phyloP scores from a whole-genome alignment of 35 echinoderm and acorn worm species.

The Ptychodera flava region DNA sequence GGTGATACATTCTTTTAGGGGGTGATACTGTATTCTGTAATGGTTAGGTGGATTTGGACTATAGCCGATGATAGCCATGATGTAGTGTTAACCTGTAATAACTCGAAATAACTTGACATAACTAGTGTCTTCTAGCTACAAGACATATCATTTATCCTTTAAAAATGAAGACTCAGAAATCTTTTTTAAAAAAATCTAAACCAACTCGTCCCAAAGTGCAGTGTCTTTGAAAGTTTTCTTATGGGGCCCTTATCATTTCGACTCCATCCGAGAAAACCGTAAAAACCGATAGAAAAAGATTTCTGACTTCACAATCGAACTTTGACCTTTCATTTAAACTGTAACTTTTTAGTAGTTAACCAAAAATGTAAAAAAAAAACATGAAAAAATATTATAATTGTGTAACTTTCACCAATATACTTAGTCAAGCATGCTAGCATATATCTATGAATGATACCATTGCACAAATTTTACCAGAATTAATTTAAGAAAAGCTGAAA shows the following conservation, averaged over 20 bases:
- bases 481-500: too few relatives aligned
- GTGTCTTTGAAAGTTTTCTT: neutral
- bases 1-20: neutral
- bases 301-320: neutral
- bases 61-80: too few relatives aligned
- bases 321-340: neutral
- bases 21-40: too few relatives aligned
- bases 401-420: neutral
- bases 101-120: neutral
- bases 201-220: neutral
- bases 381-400: neutral
- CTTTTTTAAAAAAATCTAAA: neutral
- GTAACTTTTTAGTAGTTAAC: neutral
- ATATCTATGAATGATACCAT: too few relatives aligned
- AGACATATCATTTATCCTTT: neutral
- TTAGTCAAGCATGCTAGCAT: too few relatives aligned
- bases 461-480: too few relatives aligned
- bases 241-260: neutral
- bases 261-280: neutral
- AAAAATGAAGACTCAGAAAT: neutral
- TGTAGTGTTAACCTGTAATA: neutral
- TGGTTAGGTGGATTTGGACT: too few relatives aligned
- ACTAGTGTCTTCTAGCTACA: neutral
- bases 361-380: neutral
- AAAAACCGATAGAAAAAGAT: neutral